These are phyloP conservation scores for Desmophyllum pertusum DNA, from an alignment of 92 coral and sea anemone species.

Conservation along the genomic window DNA sequence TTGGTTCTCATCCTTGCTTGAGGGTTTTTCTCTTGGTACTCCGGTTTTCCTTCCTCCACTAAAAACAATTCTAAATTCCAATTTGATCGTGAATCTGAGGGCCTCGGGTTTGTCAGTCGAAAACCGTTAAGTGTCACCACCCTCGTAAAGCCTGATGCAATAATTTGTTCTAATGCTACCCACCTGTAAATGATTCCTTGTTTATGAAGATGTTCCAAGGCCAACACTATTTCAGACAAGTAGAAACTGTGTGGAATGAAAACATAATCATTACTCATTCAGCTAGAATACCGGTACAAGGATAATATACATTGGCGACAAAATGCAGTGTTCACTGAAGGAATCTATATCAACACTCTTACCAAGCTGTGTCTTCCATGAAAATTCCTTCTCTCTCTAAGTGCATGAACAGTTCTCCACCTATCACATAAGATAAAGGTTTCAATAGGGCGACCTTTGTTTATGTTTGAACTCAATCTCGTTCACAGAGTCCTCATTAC, in stretches of 20 bases:
- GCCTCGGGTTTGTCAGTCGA: no score
- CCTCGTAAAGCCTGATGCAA: no score
- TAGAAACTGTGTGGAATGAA: conserved; percentile 68
- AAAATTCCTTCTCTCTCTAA: conserved; percentile 98
- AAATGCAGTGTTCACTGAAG: background rate
- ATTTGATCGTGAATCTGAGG: no score
- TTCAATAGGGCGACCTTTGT: background rate
- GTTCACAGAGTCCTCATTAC: no score
- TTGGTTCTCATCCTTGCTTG: no score
- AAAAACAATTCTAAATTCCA: no score
- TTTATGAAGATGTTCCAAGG: conserved; percentile 95
- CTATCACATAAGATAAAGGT: conserved; percentile 32
- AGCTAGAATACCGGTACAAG: background rate
- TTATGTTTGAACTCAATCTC: no score
- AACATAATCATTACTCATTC: background rate
- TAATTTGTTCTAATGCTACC: background rate
- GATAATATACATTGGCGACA: background rate
- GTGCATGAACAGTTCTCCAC: conserved; percentile 99
- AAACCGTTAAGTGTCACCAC: no score
- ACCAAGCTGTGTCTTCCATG: conserved; percentile 99
- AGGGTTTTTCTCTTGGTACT: no score
- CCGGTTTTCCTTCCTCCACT: no score
- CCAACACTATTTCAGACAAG: conserved; percentile 92
- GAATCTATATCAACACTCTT: conserved; percentile 10
- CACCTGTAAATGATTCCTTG: conserved; percentile 98